Percentiles rank a stretch among this genome's conserved stretches.
These are phyloP conservation scores for Setophaga kirtlandii DNA, from an alignment of 2,113 vertebrate genomes.

Conservation along the genomic window DNA sequence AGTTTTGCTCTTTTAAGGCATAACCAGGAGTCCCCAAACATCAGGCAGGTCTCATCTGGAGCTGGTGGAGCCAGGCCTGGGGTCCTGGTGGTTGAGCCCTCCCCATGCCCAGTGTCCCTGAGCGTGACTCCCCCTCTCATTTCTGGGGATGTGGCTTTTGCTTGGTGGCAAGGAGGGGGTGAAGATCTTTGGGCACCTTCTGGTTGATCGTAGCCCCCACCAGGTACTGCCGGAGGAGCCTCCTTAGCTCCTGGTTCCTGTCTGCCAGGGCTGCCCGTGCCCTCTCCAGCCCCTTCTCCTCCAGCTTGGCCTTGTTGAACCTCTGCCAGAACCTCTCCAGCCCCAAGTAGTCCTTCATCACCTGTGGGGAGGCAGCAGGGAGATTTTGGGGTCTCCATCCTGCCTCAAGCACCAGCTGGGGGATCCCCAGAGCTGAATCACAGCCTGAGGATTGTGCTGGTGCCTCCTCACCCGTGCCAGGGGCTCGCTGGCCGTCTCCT, in stretches of 20 bases:
- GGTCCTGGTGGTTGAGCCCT: too few species aligned
- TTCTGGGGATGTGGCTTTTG: not conserved
- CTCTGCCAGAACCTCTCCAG: constrained; percentile 84
- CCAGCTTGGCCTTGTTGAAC: constrained; percentile 84
- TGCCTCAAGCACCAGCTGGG: rapidly evolving
- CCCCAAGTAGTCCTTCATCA: constrained; percentile 68
- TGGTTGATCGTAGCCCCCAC: constrained; percentile 69
- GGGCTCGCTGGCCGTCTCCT: constrained; percentile 47
- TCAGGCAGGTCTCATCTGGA: too few species aligned
- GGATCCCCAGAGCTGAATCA: rapidly evolving
- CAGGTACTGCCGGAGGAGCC: constrained; percentile 79
- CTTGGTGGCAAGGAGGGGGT: constrained; percentile 59
- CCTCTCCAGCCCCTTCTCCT: constrained; percentile 72
- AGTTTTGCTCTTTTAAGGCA: too few species aligned
- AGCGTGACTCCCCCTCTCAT: not conserved
- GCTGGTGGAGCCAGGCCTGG: too few species aligned
- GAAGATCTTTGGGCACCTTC: constrained; percentile 65
- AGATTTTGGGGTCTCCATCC: not conserved
- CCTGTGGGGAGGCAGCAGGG: constrained; percentile 24
- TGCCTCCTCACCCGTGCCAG: constrained; percentile 72
- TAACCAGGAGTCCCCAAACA: too few species aligned
- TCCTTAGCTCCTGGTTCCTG: constrained; percentile 72
- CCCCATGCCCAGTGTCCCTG: constrained; percentile 9
- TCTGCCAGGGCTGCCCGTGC: constrained; percentile 41
- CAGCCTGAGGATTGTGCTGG: rapidly evolving